Evolutionary conservation across 30 jellyfish, hydroid and myxozoan genomes (phyloP).

Genomic region (Chrysaora quinquecirrha): DNA sequence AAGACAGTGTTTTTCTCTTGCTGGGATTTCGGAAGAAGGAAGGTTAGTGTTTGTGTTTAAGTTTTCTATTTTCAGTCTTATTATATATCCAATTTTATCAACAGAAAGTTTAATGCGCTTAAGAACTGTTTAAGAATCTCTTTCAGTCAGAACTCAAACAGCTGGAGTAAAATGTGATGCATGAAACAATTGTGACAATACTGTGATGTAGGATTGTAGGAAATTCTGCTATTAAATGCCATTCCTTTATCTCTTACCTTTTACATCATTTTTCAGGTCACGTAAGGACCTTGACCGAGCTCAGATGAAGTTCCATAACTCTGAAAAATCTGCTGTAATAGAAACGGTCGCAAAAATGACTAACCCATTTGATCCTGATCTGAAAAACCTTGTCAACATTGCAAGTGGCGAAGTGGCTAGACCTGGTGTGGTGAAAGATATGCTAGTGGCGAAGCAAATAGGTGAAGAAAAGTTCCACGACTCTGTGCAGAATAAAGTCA

Average conservation of each 20-base stretch:
- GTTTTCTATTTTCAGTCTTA: too few relatives aligned
- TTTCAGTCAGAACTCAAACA: neutral
- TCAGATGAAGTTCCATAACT: conserved; percentile 1
- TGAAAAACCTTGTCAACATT: conserved; percentile 17
- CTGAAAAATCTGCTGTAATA: neutral
- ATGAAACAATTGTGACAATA: too few relatives aligned
- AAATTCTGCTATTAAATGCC: too few relatives aligned
- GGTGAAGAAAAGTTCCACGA: conserved; percentile 47
- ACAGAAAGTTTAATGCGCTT: neutral
- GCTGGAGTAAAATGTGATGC: too few relatives aligned
- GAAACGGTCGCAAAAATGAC: conserved; percentile 12
- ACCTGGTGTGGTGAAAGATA: conserved; percentile 13
- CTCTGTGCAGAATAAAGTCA: conserved; percentile 4
- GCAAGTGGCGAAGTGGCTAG: conserved; percentile 56
- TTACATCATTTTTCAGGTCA: conserved; percentile 10
- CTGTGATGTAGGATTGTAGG: too few relatives aligned
- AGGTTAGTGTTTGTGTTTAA: neutral
- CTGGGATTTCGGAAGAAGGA: neutral
- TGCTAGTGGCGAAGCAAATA: conserved; percentile 8
- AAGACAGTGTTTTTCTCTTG: conserved; percentile 17
- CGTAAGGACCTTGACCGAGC: conserved; percentile 49
- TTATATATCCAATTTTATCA: too few relatives aligned
- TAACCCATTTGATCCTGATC: conserved; percentile 39
- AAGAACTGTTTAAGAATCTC: neutral
- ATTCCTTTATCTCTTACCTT: neutral